Evolutionary conservation across 2,113 vertebrate genomes (phyloP).

Genomic region (Nycticryphes semicollaris): DNA sequence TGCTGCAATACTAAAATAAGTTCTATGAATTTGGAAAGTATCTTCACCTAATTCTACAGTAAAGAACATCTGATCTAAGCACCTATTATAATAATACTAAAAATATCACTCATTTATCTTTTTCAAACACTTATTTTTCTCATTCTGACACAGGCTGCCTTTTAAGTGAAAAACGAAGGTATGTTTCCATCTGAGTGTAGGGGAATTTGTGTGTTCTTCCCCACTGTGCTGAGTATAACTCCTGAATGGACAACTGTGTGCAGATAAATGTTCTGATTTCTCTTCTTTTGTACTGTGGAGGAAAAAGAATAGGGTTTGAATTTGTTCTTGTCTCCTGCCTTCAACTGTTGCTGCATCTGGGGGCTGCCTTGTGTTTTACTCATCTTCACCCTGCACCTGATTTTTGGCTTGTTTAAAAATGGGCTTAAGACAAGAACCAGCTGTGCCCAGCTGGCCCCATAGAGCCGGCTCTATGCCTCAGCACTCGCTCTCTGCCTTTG

Average conservation of each 20-base stretch:
- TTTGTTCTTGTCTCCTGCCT: neutral
- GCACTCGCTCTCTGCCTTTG: neutral
- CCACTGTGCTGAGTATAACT: neutral
- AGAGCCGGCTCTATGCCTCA: neutral
- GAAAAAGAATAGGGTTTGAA: neutral
- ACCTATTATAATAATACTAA: neutral
- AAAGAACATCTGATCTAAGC: neutral
- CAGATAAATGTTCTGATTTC: neutral
- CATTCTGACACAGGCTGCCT: neutral
- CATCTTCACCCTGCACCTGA: neutral
- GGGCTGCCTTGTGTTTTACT: neutral
- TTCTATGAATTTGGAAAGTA: neutral
- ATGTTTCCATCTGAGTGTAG: neutral
- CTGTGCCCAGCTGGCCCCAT: neutral
- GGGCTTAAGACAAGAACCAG: neutral
- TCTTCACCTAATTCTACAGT: neutral
- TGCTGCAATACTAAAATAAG: neutral
- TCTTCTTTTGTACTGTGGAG: neutral
- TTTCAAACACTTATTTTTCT: neutral
- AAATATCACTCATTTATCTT: neutral
- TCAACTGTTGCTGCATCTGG: neutral
- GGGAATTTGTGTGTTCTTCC: neutral
- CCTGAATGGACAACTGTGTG: neutral
- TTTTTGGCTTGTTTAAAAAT: conserved; percentile 20
- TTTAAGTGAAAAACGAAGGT: neutral